Conservation (phyloP, 2,113 vertebrate genomes). For the Nicator chloris region DNA sequence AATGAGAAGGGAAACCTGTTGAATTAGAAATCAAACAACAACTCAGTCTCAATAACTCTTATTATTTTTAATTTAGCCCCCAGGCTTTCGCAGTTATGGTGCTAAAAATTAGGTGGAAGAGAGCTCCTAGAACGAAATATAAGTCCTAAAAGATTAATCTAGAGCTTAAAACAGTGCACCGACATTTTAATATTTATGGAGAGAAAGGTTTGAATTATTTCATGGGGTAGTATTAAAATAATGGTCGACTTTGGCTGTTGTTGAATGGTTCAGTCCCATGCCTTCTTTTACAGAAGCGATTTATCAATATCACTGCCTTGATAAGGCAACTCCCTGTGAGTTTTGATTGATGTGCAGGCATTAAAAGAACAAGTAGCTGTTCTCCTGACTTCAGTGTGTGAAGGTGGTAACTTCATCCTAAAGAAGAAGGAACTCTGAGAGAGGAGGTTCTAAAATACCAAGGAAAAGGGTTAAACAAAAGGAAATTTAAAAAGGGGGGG, state of each 20-base stretch:
- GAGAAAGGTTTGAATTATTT: background rate
- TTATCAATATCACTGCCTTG: background rate
- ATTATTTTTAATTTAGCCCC: background rate
- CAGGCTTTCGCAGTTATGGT: background rate
- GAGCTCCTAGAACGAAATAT: background rate
- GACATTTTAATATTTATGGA: background rate
- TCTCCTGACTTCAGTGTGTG: background rate
- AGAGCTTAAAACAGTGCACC: background rate
- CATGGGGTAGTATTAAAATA: background rate
- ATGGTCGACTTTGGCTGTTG: background rate
- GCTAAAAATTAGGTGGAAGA: background rate
- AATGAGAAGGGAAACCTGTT: background rate
- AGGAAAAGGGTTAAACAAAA: constrained; percentile 41
- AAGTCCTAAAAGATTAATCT: background rate
- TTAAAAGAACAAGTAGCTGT: background rate
- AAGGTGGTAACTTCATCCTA: background rate
- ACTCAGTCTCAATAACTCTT: background rate
- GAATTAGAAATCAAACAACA: background rate
- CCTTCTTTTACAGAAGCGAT: background rate
- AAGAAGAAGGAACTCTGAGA: background rate
- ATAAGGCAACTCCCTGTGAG: background rate
- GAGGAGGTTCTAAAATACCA: background rate
- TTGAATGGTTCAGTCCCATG: background rate
- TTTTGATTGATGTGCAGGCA: background rate
- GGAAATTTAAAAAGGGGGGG: background rate